Conservation (phyloP, 2,888 invertebrate genomes). For the Stenurella melanura region DNA sequence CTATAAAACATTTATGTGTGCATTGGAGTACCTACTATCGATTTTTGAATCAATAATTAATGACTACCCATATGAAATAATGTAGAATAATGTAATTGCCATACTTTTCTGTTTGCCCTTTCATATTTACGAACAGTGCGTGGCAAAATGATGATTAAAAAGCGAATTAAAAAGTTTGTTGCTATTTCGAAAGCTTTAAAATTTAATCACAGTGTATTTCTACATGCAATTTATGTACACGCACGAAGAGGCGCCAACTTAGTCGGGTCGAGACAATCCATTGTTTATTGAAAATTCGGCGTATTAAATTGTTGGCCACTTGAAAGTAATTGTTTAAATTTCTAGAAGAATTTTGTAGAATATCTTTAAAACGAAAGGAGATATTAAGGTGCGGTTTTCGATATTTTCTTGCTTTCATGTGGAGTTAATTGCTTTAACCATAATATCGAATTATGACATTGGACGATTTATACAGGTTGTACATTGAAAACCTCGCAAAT, state of each 20-base stretch:
- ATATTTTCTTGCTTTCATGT: no score
- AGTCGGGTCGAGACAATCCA: background rate
- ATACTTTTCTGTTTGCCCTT: constrained; percentile 12
- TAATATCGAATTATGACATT: no score
- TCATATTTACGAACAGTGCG: background rate
- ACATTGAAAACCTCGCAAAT: no score
- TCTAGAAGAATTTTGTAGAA: no score
- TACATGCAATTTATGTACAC: constrained; percentile 23
- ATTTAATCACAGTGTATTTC: constrained; percentile 7
- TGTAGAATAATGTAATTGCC: constrained; percentile 14
- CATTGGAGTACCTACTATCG: constrained; percentile 9
- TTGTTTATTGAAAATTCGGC: background rate
- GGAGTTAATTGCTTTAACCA: no score
- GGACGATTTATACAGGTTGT: no score
- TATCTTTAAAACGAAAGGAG: no score
- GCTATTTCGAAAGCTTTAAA: constrained; percentile 25
- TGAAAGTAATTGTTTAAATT: no score
- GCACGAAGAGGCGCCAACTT: constrained; percentile 11
- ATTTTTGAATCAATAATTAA: constrained; percentile 35
- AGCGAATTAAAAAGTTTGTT: constrained; percentile 25
- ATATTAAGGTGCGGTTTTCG: no score
- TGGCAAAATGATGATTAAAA: constrained; percentile 16
- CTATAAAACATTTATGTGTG: constrained; percentile 24
- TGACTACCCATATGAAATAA: background rate
- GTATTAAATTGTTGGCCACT: background rate